Conservation (phyloP, 1,140 invertebrate species). For the Drosophila ogumai region DNA sequence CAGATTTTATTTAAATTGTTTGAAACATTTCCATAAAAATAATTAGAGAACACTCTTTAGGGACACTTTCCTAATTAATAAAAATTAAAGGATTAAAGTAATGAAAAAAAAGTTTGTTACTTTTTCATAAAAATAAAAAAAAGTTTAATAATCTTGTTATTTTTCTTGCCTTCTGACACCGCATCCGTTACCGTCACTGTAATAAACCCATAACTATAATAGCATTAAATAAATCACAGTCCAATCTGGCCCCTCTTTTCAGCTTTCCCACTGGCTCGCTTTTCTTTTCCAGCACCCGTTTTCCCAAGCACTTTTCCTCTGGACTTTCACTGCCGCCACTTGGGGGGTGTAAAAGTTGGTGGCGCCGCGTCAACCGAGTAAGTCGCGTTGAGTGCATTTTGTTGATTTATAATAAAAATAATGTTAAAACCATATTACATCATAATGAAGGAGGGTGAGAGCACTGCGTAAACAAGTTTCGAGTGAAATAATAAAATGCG, state of each 20-base stretch:
- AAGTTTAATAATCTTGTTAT: background rate
- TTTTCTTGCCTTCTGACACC: background rate
- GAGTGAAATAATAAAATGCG: constrained; percentile 80
- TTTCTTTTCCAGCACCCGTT: constrained; percentile 13
- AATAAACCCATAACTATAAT: constrained; percentile 64
- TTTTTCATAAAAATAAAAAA: background rate
- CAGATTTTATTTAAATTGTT: too few relatives aligned
- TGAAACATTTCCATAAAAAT: too few relatives aligned
- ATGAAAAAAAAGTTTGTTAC: background rate
- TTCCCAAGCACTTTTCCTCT: constrained; percentile 10
- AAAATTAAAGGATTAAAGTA: background rate
- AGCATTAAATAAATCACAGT: constrained; percentile 69
- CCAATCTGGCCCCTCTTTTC: constrained; percentile 26
- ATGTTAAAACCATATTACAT: constrained; percentile 79
- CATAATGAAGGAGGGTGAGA: constrained; percentile 64
- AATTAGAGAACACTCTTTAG: background rate
- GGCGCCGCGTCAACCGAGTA: constrained; percentile 52
- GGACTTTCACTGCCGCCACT: constrained; percentile 15
- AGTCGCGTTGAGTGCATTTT: constrained; percentile 71
- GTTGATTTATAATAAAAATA: constrained; percentile 81
- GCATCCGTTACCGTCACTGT: constrained; percentile 25
- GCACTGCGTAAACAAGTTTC: constrained; percentile 75
- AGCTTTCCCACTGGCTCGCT: constrained; percentile 18
- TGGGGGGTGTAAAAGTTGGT: constrained; percentile 44
- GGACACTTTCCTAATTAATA: background rate